Percentiles rank a stretch among this genome's conserved stretches.
phyloP scores from a whole-genome alignment of 1,140 invertebrate genomes.

The Bombus sibiricus region DNA sequence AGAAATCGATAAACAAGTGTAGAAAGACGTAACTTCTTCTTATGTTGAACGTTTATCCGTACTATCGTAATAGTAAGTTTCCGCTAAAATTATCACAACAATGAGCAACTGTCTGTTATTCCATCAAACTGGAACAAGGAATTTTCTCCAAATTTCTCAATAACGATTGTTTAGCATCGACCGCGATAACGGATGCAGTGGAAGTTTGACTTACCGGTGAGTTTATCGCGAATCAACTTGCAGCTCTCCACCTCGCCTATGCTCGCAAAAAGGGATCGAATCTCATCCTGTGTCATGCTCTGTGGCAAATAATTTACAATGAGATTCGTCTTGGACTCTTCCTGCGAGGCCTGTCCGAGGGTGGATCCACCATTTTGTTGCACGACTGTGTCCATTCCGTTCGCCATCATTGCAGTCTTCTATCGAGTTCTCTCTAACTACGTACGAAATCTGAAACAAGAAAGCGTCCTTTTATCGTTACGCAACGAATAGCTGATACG shows the following conservation, averaged over 20 bases:
- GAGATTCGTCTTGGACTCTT: conserved; percentile 98
- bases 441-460: conserved; percentile 81
- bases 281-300: conserved; percentile 99
- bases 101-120: background rate
- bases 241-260: conserved; percentile 99
- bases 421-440: conserved; percentile 74
- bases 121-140: background rate
- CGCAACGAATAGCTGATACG: background rate
- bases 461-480: background rate
- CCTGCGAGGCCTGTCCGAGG: conserved; percentile 88
- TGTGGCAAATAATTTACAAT: conserved; percentile 99
- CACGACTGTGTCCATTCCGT: conserved; percentile 89
- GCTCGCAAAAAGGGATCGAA: conserved; percentile 97
- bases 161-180: no score
- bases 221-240: conserved; percentile 99
- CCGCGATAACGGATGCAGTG: background rate
- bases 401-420: conserved; percentile 89
- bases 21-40: background rate
- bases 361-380: conserved; percentile 87
- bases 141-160: background rate
- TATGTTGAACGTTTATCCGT: background rate
- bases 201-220: conserved; percentile 89
- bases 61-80: background rate
- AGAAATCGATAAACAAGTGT: conserved; percentile 1
- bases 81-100: background rate